Conservation (phyloP, 2,888 invertebrate species). For the Lasioglossum vierecki region DNA sequence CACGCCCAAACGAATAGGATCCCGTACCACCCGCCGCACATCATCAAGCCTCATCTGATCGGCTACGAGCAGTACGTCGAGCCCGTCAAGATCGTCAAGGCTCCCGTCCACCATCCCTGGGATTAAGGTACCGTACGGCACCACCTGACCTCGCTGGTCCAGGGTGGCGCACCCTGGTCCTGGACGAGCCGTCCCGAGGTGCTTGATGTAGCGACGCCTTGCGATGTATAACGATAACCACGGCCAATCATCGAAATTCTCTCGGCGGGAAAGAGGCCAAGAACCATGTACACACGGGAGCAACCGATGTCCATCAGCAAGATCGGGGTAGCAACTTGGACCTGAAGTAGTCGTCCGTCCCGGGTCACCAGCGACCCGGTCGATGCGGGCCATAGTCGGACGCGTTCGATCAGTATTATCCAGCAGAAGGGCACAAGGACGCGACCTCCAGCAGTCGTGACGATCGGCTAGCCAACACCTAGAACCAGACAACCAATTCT, state of each 20-base stretch:
- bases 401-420: constrained; percentile 50
- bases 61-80: constrained; percentile 85
- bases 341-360: not conserved
- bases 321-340: not conserved
- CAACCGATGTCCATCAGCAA: not conserved
- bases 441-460: not conserved
- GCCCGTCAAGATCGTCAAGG: constrained; percentile 85
- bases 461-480: constrained; percentile 62
- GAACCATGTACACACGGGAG: constrained; percentile 44
- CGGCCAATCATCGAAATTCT: constrained; percentile 56
- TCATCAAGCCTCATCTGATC: constrained; percentile 85
- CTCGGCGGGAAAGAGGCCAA: constrained; percentile 38
- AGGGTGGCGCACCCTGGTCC: constrained; percentile 67
- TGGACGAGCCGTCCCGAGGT: constrained; percentile 50
- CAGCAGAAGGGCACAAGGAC: constrained; percentile 20
- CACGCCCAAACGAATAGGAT: constrained; percentile 74
- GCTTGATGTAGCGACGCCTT: constrained; percentile 48
- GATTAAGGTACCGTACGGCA: constrained; percentile 54
- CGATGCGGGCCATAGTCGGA: not conserved
- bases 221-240: constrained; percentile 46
- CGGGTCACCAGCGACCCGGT: not conserved
- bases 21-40: constrained; percentile 79
- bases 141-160: constrained; percentile 69
- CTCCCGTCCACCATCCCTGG: constrained; percentile 83
- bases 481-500: constrained; percentile 73